These are phyloP conservation scores for Formica aserva DNA, from an alignment of 2,888 invertebrate species.

Conservation along the genomic window DNA sequence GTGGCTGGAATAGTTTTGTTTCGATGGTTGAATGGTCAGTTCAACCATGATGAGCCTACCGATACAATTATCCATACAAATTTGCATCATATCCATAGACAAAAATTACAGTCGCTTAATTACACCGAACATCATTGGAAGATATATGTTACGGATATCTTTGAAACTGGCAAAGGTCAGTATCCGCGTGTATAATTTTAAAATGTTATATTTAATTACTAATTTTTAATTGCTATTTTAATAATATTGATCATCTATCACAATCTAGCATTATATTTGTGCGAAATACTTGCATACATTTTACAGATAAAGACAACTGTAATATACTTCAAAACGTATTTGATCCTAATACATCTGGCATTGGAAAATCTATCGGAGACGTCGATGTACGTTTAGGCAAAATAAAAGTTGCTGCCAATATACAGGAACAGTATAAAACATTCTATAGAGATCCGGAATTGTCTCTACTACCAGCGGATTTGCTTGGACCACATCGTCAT, in stretches of 20 bases:
- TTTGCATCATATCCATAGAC: constrained; percentile 90
- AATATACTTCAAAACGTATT: constrained; percentile 94
- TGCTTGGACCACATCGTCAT: constrained; percentile 91
- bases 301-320: constrained; percentile 88
- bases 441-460: constrained; percentile 91
- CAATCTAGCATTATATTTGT: neutral
- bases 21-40: constrained; percentile 88
- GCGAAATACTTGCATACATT: neutral
- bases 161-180: constrained; percentile 89
- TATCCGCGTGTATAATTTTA: constrained; percentile 4
- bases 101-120: constrained; percentile 86
- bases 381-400: constrained; percentile 92
- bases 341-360: constrained; percentile 92
- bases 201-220: constrained; percentile 6
- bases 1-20: constrained; percentile 92
- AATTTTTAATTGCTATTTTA: neutral
- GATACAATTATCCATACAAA: constrained; percentile 93
- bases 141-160: constrained; percentile 95
- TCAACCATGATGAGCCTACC: constrained; percentile 88
- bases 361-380: constrained; percentile 92
- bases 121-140: constrained; percentile 95
- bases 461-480: constrained; percentile 90
- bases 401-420: constrained; percentile 90
- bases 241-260: neutral
- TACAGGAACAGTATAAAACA: constrained; percentile 87